These are phyloP conservation scores for Parnassius glacialis DNA, from an alignment of 2,888 invertebrate species.

Conservation along the genomic window DNA sequence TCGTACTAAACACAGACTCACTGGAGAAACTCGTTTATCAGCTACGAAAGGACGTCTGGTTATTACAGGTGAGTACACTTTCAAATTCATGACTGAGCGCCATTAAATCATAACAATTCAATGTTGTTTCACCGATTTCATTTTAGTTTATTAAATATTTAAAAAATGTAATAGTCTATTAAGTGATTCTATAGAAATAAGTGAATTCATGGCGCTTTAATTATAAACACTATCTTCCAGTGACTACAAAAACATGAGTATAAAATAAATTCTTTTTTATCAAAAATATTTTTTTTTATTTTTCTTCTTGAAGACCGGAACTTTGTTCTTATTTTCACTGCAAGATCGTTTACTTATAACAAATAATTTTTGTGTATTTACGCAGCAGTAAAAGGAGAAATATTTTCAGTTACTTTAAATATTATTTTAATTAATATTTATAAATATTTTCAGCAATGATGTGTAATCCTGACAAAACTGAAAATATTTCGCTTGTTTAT, in stretches of 20 bases:
- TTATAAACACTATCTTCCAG: conserved; percentile 15
- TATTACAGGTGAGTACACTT: conserved; percentile 91
- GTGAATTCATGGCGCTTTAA: conserved; percentile 25
- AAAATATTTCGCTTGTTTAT: conserved; percentile 12
- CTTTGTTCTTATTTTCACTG: conserved; percentile 12
- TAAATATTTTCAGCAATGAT: background rate
- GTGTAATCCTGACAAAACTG: background rate
- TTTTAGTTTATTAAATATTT: conserved; percentile 8
- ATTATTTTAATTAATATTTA: background rate
- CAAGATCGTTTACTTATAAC: conserved; percentile 5
- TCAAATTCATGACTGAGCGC: conserved; percentile 28
- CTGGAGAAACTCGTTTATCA: conserved; percentile 95
- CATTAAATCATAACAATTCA: conserved; percentile 33
- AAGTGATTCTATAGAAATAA: background rate
- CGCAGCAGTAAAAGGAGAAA: background rate
- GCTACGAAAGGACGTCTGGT: conserved; percentile 96
- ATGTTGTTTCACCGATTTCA: background rate
- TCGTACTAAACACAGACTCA: conserved; percentile 94
- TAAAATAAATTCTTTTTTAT: background rate
- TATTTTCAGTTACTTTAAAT: conserved; percentile 14
- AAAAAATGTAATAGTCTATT: background rate
- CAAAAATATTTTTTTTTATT: background rate
- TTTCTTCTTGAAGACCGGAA: background rate
- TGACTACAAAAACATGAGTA: conserved; percentile 4
- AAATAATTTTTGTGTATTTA: background rate